Evolutionary conservation across 2,797 vertebrate genomes (phyloP).

Genomic region (Helostoma temminkii): DNA sequence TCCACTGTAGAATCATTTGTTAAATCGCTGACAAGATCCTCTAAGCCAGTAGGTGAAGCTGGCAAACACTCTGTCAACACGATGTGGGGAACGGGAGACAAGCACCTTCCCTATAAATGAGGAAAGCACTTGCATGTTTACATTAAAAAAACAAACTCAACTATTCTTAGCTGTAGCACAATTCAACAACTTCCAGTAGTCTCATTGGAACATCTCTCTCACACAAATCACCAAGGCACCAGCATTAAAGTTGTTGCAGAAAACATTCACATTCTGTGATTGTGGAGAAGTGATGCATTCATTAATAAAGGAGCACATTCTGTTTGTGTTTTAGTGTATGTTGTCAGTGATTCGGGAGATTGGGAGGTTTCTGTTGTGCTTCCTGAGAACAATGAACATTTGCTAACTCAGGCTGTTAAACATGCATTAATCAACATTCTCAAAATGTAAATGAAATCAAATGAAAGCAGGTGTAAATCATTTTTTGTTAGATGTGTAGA

Average conservation of each 20-base stretch:
- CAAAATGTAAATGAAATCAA: not conserved
- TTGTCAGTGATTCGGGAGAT: not conserved
- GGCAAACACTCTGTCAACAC: conserved; percentile 87
- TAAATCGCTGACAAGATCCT: conserved; percentile 70
- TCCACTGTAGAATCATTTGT: conserved; percentile 29
- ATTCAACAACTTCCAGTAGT: conserved; percentile 22
- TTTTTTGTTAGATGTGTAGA: not conserved
- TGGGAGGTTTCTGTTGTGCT: conserved; percentile 1
- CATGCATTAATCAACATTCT: not conserved
- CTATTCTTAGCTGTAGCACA: not conserved
- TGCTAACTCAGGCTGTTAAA: not conserved
- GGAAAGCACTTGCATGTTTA: conserved; percentile 60
- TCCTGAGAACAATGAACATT: not conserved
- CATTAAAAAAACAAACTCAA: conserved; percentile 41
- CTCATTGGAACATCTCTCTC: not conserved
- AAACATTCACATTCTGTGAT: conserved; percentile 12
- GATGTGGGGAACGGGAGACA: conserved; percentile 84
- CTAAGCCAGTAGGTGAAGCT: conserved; percentile 73
- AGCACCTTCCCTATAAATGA: conserved; percentile 77
- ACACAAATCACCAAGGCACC: conserved; percentile 4
- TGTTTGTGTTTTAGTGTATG: not conserved
- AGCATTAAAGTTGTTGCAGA: conserved; percentile 13
- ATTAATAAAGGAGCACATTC: too few species aligned
- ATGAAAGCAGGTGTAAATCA: not conserved
- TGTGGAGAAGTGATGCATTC: conserved; percentile 13